phyloP scores from a whole-genome alignment of 2,888 invertebrate genomes.

The Eupithecia inturbata region DNA sequence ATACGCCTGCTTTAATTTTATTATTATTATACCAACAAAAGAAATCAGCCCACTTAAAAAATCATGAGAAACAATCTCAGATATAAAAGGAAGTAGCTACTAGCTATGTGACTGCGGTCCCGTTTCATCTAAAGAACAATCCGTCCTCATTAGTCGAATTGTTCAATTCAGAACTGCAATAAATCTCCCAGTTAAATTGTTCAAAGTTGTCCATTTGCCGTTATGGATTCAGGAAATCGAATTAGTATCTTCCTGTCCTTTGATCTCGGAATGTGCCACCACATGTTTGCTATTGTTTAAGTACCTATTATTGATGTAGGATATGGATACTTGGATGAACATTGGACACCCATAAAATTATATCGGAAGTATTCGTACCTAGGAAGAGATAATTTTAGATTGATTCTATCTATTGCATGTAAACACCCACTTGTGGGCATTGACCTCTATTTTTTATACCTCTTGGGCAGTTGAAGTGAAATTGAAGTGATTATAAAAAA shows the following conservation, averaged over 20 bases:
- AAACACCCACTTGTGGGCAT: not conserved
- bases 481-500: not conserved
- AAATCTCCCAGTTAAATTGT: conserved; percentile 29
- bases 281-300: conserved; percentile 16
- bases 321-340: not conserved
- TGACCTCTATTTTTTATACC: not conserved
- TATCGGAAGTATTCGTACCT: not conserved
- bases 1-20: conserved; percentile 19
- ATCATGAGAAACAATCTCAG: conserved; percentile 9
- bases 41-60: conserved; percentile 2
- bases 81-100: conserved; percentile 12
- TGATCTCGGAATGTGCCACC: conserved; percentile 34
- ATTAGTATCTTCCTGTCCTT: conserved; percentile 44
- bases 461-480: not conserved
- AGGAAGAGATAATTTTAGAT: not conserved
- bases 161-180: conserved; percentile 27
- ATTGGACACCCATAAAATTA: not conserved
- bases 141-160: conserved; percentile 27
- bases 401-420: not conserved
- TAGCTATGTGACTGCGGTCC: conserved; percentile 5
- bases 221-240: conserved; percentile 39
- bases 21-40: conserved; percentile 2
- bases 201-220: conserved; percentile 27
- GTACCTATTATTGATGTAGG: not conserved
- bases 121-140: conserved; percentile 23